These are phyloP conservation scores for Unio delphinus DNA, from an alignment of 2,888 invertebrate species.

Conservation along the genomic window DNA sequence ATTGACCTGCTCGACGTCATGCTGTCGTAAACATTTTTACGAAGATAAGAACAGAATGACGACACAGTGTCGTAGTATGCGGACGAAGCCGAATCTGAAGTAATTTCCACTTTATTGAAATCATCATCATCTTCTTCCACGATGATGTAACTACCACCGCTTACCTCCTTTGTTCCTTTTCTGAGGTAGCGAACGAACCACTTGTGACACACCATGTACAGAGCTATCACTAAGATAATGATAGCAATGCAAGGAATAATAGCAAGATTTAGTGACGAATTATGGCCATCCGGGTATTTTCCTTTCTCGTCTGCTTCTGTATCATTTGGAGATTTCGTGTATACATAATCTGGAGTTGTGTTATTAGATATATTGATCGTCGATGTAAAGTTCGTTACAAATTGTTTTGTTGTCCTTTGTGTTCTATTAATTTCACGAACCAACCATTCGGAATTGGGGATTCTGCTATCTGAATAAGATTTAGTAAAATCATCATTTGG, in stretches of 20 bases:
- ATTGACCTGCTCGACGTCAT: slow-evolving; percentile 10
- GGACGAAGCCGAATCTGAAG: slow-evolving; percentile 22
- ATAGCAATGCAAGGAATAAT: slow-evolving; percentile 35
- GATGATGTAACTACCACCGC: slow-evolving; percentile 29
- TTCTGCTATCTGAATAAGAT: too few relatives aligned
- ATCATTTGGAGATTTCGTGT: too few relatives aligned
- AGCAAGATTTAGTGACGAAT: slow-evolving; percentile 18
- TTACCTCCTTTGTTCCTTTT: slow-evolving; percentile 31
- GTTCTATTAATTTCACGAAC: too few relatives aligned
- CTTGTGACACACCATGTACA: slow-evolving; percentile 35
- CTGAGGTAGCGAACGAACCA: slow-evolving; percentile 34
- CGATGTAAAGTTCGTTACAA: too few relatives aligned
- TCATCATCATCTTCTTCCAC: slow-evolving; percentile 26
- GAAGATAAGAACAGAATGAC: slow-evolving; percentile 29
- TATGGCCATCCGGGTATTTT: not conserved
- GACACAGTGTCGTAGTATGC: slow-evolving; percentile 28
- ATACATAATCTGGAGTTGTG: too few relatives aligned
- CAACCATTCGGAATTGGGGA: too few relatives aligned
- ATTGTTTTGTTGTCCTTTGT: too few relatives aligned
- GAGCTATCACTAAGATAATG: slow-evolving; percentile 26
- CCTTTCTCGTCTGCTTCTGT: too few relatives aligned
- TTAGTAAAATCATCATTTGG: too few relatives aligned
- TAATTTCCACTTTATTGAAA: slow-evolving; percentile 20
- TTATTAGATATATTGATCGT: too few relatives aligned
- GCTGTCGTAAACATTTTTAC: slow-evolving; percentile 19